Base-by-base conservation (phyloP, 2,113 vertebrate genomes). In the Stigmatopora nigra region DNA sequence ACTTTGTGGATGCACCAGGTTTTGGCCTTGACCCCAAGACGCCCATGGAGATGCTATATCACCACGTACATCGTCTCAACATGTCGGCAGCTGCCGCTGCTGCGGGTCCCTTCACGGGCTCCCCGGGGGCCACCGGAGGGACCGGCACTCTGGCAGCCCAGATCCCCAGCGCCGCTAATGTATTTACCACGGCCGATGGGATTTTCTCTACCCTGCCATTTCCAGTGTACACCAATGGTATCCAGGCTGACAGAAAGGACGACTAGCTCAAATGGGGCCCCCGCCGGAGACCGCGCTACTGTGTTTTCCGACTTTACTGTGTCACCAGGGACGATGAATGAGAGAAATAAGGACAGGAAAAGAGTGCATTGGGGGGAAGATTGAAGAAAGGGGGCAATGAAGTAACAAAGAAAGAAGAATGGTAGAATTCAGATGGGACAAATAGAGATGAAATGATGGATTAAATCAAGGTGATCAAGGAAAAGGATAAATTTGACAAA, bases 1-100 rank as follows among this genome's bases (percentile, higher is more conserved):
- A 98, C 92, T 98, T 99, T 79, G 94, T 97, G 47, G 97, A 99
- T 64, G 85, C 93, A 83, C 89, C 95, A 0, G 90, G 94, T 70
- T 98, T 98, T 61, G 91, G 94, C 82, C 92, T 98, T 70, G 97
- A 99, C 91, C 95, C 95, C 80, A 99, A 99, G 90, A 98, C 96
- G n/a, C 96, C 97, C 53, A 98, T 99, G 96, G 96, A 99, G 92
- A 98, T 99, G 97, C 94, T 99, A 63, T 99, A 99, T 89, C 97
- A 99, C 89, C 97, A 98, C 8, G 96, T 99, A 73, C 97, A 99
- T 90, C 88, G 96, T 84, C 93, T 99, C 88, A 98, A 98, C 80
- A 98, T 98, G 97, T 94, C 96, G 0, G 85, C 87, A 0, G 85
- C 82, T 0, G 84, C 82, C 0, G 84, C 82, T 0, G 75, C 80